Evolutionary conservation across 2,888 invertebrate species (phyloP).

Genomic region (Dolomedes plantarius): DNA sequence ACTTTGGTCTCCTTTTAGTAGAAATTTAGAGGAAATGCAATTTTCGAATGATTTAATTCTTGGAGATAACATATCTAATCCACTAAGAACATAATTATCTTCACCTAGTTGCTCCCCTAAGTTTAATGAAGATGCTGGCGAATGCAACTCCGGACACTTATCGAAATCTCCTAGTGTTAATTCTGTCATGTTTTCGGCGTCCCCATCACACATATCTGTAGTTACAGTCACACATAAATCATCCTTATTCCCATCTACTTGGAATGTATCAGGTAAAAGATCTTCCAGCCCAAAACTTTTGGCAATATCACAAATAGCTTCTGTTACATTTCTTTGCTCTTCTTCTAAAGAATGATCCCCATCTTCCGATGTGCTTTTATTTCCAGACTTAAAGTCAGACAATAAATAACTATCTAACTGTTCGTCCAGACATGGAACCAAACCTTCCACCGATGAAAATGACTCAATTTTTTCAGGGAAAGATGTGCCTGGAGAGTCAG

Average conservation of each 20-base stretch:
- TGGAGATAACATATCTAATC: constrained; percentile 31
- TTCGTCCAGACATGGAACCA: constrained; percentile 57
- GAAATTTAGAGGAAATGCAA: background rate
- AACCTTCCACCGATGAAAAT: constrained; percentile 57
- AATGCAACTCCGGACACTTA: constrained; percentile 41
- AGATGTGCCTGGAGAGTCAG: constrained; percentile 44
- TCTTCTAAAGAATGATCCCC: constrained; percentile 21
- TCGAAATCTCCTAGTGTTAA: constrained; percentile 50
- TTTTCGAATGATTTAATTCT: background rate
- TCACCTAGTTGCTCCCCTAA: constrained; percentile 34
- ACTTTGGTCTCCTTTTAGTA: background rate
- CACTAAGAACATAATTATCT: constrained; percentile 38
- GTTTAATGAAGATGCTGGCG: constrained; percentile 45
- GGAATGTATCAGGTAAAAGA: constrained; percentile 55
- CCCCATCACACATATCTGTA: constrained; percentile 22
- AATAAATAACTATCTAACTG: constrained; percentile 49
- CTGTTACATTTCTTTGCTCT: constrained; percentile 43
- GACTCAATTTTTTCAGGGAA: constrained; percentile 53
- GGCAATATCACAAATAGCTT: constrained; percentile 59
- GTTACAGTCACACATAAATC: background rate
- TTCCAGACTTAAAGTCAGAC: constrained; percentile 40
- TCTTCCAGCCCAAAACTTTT: constrained; percentile 64
- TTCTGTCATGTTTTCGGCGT: constrained; percentile 27
- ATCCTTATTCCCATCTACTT: constrained; percentile 49
- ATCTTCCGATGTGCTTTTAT: constrained; percentile 29